Percentiles rank a stretch among this genome's conserved stretches.
Evolutionary conservation across 1,140 invertebrate species (phyloP).

Genomic region (Drosophila pruinosa): DNA sequence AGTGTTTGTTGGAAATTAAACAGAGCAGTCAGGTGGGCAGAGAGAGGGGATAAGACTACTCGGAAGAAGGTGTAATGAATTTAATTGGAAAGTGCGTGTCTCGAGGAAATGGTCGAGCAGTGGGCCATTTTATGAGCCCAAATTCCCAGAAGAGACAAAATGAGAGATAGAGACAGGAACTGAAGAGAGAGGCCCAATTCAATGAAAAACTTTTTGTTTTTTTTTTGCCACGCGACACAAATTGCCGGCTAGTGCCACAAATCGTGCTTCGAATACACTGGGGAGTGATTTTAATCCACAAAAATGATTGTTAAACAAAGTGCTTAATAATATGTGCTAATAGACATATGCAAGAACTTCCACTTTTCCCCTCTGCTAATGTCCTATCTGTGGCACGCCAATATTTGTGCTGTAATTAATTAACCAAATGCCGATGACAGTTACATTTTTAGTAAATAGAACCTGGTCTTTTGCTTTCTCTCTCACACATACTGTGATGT

Average conservation of each 20-base stretch:
- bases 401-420: slow-evolving; percentile 55
- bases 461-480: background rate
- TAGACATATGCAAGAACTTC: slow-evolving; percentile 15
- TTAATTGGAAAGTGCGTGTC: slow-evolving; percentile 74
- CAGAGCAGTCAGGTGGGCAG: slow-evolving; percentile 9
- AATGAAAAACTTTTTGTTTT: slow-evolving; percentile 9
- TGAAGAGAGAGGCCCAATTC: background rate
- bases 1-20: slow-evolving; percentile 72
- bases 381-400: background rate
- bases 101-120: slow-evolving; percentile 47
- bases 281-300: slow-evolving; percentile 32
- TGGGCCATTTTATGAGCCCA: slow-evolving; percentile 27
- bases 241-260: slow-evolving; percentile 50
- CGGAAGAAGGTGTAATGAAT: slow-evolving; percentile 74
- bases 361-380: background rate
- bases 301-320: slow-evolving; percentile 26
- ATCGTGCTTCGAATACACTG: slow-evolving; percentile 44
- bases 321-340: slow-evolving; percentile 51
- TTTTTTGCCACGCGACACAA: slow-evolving; percentile 48
- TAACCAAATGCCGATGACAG: slow-evolving; percentile 50
- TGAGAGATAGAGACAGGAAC: background rate
- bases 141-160: background rate
- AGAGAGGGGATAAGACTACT: background rate
- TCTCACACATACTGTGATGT: slow-evolving; percentile 15
- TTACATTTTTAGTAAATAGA: slow-evolving; percentile 38